Percentiles rank a stretch among this genome's conserved stretches.
phyloP scores from a whole-genome alignment of 2,888 invertebrate species.

The Phragmatobia fuliginosa region DNA sequence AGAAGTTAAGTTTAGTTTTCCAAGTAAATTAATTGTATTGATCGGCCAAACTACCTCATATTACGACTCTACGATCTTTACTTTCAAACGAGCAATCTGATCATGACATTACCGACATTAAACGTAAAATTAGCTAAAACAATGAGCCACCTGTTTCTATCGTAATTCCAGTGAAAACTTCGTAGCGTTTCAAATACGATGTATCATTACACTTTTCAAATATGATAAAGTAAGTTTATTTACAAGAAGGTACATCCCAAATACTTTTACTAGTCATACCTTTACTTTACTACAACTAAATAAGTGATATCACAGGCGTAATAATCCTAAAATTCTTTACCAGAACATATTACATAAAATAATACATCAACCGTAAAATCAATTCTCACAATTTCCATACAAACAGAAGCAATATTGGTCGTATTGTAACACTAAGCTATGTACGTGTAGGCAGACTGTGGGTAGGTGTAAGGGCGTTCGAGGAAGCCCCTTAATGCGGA shows the following conservation, averaged over 20 bases:
- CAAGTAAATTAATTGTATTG: slow-evolving; percentile 2
- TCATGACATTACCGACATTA: not conserved
- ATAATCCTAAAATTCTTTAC: not conserved
- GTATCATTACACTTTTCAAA: not conserved
- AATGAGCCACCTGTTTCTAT: slow-evolving; percentile 5
- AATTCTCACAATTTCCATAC: slow-evolving; percentile 16
- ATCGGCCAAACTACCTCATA: not conserved
- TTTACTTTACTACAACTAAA: not conserved
- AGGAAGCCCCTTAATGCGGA: slow-evolving; percentile 86
- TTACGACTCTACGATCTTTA: not conserved
- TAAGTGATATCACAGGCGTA: not conserved
- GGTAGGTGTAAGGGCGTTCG: slow-evolving; percentile 84
- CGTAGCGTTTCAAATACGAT: slow-evolving; percentile 3
- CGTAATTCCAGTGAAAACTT: slow-evolving; percentile 1
- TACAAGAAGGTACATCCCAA: no score
- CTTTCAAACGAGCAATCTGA: not conserved
- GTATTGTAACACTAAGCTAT: slow-evolving; percentile 56
- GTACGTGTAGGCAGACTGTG: slow-evolving; percentile 74
- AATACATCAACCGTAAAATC: not conserved
- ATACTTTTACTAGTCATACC: not conserved
- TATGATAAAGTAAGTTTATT: no score
- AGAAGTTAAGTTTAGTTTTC: not conserved
- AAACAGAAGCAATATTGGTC: slow-evolving; percentile 41
- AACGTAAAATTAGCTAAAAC: not conserved
- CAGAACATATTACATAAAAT: not conserved